These are phyloP conservation scores for Argyrosomus regius DNA, from an alignment of 2,797 vertebrate genomes.

Conservation along the genomic window DNA sequence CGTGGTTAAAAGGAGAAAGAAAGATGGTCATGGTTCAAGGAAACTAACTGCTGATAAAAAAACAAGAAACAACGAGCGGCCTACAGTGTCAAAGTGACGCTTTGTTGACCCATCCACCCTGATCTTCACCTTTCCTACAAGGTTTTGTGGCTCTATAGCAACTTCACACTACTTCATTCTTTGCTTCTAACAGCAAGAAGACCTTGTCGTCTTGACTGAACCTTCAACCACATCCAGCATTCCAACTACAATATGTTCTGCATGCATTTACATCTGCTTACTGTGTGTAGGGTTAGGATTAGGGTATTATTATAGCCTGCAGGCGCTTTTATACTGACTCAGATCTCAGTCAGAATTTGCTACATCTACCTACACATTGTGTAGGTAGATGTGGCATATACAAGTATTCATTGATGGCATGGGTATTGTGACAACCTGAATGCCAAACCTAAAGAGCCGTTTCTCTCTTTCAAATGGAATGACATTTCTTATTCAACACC, in stretches of 20 bases:
- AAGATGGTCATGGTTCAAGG: background rate
- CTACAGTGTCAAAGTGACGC: background rate
- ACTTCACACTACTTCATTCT: background rate
- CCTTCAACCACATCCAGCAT: slow-evolving; percentile 1
- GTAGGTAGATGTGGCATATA: background rate
- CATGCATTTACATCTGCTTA: background rate
- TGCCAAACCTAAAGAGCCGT: background rate
- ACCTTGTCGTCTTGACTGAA: background rate
- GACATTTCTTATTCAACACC: slow-evolving; percentile 9
- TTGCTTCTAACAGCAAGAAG: background rate
- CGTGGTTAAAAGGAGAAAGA: background rate
- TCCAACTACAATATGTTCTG: background rate
- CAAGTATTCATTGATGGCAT: background rate
- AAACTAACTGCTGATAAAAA: background rate
- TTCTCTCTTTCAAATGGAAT: background rate
- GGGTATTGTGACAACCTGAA: background rate
- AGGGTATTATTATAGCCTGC: background rate
- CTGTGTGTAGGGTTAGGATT: background rate
- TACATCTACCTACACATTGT: too few relatives aligned
- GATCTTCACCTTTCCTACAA: background rate
- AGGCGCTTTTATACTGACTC: background rate
- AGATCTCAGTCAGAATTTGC: background rate
- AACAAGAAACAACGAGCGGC: background rate
- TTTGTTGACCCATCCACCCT: background rate
- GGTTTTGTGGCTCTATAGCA: background rate